Evolutionary conservation across 2,113 vertebrate genomes (phyloP), one percentile per base, ranked within the genome.

Genomic region (Stomatorhinus ivindoensis): DNA sequence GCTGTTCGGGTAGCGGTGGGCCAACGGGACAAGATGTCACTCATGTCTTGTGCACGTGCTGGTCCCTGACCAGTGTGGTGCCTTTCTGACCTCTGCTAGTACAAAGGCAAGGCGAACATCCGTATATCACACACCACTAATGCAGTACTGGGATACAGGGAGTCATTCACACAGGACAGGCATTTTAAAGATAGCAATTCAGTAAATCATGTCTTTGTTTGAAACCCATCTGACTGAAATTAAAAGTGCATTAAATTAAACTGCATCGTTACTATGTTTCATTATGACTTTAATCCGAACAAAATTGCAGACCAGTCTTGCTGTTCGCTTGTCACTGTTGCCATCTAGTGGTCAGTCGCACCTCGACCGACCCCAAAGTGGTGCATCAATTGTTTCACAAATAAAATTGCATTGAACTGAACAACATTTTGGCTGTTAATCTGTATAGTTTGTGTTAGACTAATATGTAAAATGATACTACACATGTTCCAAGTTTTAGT

Each of bases 271-370:
- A 80, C 13, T 35, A 39, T 39, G 31, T 42, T 80, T 19, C 15
- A 19, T 80, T 80, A 80, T 76, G 35, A 39, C 3, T 42, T 35
- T 39, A 19, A 76, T 17, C 2, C 69, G 17, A 39, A 76, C 69
- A 76, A 80, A 42, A 80, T 8, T 42, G 73, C 73, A 42, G 13
- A 2, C 31, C 73, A 80, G 31, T 42, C 31, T 42, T 17, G 35
- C 35, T 39, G 13, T 42, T 80, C 35, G 35, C 13, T 80, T 42
- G 87, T 50, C 19, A 87, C 69, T 24, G 58, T 82, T 44, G 51
- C 86, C 85, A 89, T 86, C 83, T 89, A 44, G 82, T 69, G 83
- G 80, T 73, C 61, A 90, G 85, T 85, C 65, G 89, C 85, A 83
- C 51, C 4, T 61, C 88, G 27, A 82, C 89, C 8, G 84, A n/a